Evolutionary conservation across 2,888 invertebrate genomes (phyloP).

Genomic region (Epinotia ramella): DNA sequence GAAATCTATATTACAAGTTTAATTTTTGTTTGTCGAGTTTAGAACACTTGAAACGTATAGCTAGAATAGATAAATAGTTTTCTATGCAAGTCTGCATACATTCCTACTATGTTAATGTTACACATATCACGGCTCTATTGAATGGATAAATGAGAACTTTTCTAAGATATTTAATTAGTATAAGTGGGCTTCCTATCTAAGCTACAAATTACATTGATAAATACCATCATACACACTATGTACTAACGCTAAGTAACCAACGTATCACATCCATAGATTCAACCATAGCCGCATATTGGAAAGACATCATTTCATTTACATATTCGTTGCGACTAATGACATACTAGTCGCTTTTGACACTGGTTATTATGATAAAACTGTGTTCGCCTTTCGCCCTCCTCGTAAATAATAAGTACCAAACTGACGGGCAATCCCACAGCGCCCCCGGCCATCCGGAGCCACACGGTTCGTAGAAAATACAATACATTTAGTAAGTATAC

Average conservation of each 20-base stretch:
- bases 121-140: slow-evolving; percentile 65
- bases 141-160: slow-evolving; percentile 70
- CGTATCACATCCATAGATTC: slow-evolving; percentile 81
- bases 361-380: slow-evolving; percentile 35
- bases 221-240: slow-evolving; percentile 77
- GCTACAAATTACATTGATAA: slow-evolving; percentile 77
- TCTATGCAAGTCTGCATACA: slow-evolving; percentile 62
- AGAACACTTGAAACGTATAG: slow-evolving; percentile 58
- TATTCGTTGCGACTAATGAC: slow-evolving; percentile 28
- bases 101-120: slow-evolving; percentile 51
- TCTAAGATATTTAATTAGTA: slow-evolving; percentile 65
- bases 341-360: slow-evolving; percentile 42
- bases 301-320: slow-evolving; percentile 44
- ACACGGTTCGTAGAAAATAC: slow-evolving; percentile 17
- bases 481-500: slow-evolving; percentile 31
- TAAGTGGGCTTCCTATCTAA: slow-evolving; percentile 75
- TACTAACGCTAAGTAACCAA: slow-evolving; percentile 75
- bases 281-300: slow-evolving; percentile 68
- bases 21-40: slow-evolving; percentile 38
- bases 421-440: slow-evolving; percentile 5
- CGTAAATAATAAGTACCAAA: slow-evolving; percentile 35
- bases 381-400: slow-evolving; percentile 19
- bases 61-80: slow-evolving; percentile 62
- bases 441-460: not conserved
- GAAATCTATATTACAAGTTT: slow-evolving; percentile 52